These are phyloP conservation scores for Oophaga sylvatica DNA, from an alignment of 2,797 vertebrate genomes.

Conservation along the genomic window DNA sequence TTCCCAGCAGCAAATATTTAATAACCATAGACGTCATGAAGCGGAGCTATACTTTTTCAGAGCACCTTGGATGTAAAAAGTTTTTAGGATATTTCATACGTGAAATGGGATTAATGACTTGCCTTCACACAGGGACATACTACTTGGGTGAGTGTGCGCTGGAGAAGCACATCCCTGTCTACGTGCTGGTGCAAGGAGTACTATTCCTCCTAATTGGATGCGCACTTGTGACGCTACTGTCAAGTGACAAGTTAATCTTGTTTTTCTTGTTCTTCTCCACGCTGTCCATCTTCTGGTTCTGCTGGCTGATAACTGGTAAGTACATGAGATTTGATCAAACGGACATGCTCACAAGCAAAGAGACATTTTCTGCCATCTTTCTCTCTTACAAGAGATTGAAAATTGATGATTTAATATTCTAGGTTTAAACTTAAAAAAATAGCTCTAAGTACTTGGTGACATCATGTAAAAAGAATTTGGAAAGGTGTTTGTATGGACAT, in stretches of 20 bases:
- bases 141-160: constrained; percentile 45
- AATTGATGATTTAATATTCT: not conserved
- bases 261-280: constrained; percentile 47
- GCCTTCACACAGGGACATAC: constrained; percentile 36
- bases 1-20: not conserved
- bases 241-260: constrained; percentile 52
- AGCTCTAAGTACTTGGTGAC: too few relatives aligned
- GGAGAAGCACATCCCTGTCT: constrained; percentile 55
- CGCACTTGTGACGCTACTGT: constrained; percentile 31
- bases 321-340: not conserved
- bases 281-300: constrained; percentile 51
- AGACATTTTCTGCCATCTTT: not conserved
- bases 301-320: constrained; percentile 57
- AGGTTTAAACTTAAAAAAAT: not conserved
- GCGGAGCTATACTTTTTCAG: not conserved
- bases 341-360: not conserved
- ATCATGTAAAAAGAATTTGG: too few relatives aligned
- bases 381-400: not conserved
- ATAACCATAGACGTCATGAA: not conserved
- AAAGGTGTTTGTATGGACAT: too few relatives aligned
- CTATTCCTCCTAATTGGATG: constrained; percentile 39
- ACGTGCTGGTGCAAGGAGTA: constrained; percentile 55
- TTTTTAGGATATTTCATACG: not conserved
- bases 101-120: not conserved
- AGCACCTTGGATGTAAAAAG: not conserved